A percentile compares a stretch with the other conserved stretches of the same genome.
These are phyloP conservation scores for Hyles vespertilio DNA, from an alignment of 1,140 invertebrate species.

Conservation along the genomic window DNA sequence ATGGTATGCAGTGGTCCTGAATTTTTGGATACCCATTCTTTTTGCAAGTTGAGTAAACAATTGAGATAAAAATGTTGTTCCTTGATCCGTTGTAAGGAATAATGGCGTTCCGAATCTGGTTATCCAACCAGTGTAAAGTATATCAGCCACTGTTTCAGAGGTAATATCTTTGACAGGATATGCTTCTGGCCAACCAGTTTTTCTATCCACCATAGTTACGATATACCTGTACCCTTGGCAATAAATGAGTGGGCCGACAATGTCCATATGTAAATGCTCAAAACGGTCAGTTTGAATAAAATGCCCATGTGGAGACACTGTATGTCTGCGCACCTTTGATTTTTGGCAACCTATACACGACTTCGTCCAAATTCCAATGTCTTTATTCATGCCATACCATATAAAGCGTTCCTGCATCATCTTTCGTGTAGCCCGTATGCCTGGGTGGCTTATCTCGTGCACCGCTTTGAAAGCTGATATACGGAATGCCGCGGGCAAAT, in stretches of 20 bases:
- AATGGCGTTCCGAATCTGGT: conserved; percentile 32
- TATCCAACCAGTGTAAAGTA: conserved; percentile 35
- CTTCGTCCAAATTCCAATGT: conserved; percentile 41
- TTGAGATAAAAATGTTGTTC: conserved; percentile 5
- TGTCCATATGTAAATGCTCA: conserved; percentile 68
- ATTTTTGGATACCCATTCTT: neutral
- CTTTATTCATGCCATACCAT: conserved; percentile 37
- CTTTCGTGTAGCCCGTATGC: conserved; percentile 14
- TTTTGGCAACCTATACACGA: conserved; percentile 34
- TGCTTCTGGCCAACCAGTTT: conserved; percentile 69
- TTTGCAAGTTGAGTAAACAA: conserved; percentile 1
- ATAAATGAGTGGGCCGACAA: conserved; percentile 27
- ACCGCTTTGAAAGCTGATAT: conserved; percentile 13
- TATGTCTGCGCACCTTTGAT: conserved; percentile 18
- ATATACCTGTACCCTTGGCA: conserved; percentile 42
- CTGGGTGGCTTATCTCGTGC: conserved; percentile 21
- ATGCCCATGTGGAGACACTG: conserved; percentile 10
- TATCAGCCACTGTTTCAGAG: conserved; percentile 31
- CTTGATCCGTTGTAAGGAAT: neutral
- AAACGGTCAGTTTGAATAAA: conserved; percentile 46
- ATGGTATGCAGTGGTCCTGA: conserved; percentile 8
- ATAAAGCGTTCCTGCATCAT: conserved; percentile 12
- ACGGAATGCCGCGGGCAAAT: conserved; percentile 18
- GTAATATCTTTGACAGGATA: conserved; percentile 55
- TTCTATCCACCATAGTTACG: conserved; percentile 66